phyloP scores from a whole-genome alignment of 2,113 vertebrate genomes.

The Rattus norvegicus region GRCr8 NC_086027.1:39952501-39953000 shows the following conservation, averaged over 20 bases:
- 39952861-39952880: neutral
- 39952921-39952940: neutral
- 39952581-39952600: neutral
- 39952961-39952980: neutral
- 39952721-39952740: neutral
- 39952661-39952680: neutral
- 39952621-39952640: neutral
- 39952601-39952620: neutral
- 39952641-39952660: conserved; percentile 18
- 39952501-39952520: neutral
- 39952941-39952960: neutral
- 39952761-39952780: neutral
- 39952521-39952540: neutral
- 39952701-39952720: neutral
- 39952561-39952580: too few species aligned
- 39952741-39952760: neutral
- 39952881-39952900: neutral
- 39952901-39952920: neutral
- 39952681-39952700: neutral
- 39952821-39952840: neutral
- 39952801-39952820: neutral
- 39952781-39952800: neutral
- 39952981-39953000: neutral
- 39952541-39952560: too few species aligned
- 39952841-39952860: neutral